A percentile compares a stretch with the other conserved stretches of the same genome.
Conservation (phyloP, 2,113 vertebrate genomes). For the human region GRCh38 chr6:161151001-161151500, state of each 20-base stretch:
- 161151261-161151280: background rate
- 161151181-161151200: too few species aligned
- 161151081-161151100: background rate
- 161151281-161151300: too few species aligned
- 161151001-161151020: too few species aligned
- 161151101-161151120: background rate
- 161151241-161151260: background rate
- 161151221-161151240: background rate
- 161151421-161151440: background rate
- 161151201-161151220: background rate
- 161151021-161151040: background rate
- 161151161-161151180: background rate
- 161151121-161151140: background rate
- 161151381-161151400: too few species aligned
- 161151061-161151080: background rate
- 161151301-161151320: background rate
- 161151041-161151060: background rate
- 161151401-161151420: background rate
- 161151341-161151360: background rate
- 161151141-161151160: background rate
- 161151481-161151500: too few species aligned
- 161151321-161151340: background rate
- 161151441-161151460: too few species aligned
- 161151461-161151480: background rate
- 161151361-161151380: background rate